Percentiles rank a stretch among this genome's conserved stretches.
Conservation (phyloP, 2,888 invertebrate genomes). For the Heliconius aoede region DNA sequence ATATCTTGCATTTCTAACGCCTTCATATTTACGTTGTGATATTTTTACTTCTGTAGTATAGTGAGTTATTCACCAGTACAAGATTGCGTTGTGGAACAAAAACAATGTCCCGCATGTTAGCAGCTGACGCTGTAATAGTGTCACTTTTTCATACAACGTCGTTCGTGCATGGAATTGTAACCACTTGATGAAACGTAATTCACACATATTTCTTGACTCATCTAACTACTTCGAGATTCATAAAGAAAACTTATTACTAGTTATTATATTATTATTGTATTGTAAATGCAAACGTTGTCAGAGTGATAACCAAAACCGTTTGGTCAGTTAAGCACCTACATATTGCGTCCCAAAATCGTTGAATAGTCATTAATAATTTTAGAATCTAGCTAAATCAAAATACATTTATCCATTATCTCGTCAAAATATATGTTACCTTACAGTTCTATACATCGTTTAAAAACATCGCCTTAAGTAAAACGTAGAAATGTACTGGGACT, state of each 20-base stretch:
- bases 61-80: neutral
- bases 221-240: neutral
- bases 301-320: too few species aligned
- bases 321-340: too few species aligned
- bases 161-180: conserved; percentile 34
- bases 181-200: conserved; percentile 13
- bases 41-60: neutral
- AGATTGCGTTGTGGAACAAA: neutral
- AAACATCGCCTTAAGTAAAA: neutral
- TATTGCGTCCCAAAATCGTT: too few species aligned
- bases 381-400: too few species aligned
- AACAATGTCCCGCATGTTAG: neutral
- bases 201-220: neutral
- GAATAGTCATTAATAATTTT: too few species aligned
- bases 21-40: neutral
- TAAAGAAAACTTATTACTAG: neutral
- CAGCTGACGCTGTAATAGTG: conserved; percentile 17
- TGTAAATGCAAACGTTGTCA: too few species aligned
- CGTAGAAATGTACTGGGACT: neutral
- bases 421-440: too few species aligned
- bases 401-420: too few species aligned
- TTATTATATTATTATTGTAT: neutral
- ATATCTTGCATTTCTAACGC: neutral
- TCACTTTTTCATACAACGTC: conserved; percentile 33
- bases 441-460: too few species aligned